Conservation (phyloP, 1,140 invertebrate species). For the Drosophila miranda region DNA sequence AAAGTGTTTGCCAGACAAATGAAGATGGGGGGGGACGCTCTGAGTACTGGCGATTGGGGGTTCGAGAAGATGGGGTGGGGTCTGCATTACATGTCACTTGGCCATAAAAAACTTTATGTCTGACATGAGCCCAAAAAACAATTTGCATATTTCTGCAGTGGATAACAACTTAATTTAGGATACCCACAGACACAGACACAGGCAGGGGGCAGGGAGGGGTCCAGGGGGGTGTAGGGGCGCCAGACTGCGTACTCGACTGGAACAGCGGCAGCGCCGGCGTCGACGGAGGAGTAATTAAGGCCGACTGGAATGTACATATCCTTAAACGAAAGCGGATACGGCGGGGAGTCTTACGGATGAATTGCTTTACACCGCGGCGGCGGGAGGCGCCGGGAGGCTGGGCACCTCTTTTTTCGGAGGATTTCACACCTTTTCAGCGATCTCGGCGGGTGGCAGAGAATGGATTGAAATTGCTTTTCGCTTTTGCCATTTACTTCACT, state of each 20-base stretch:
- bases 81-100: conserved; percentile 58
- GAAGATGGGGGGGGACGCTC: conserved; percentile 14
- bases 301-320: conserved; percentile 8
- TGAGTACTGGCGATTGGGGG: background rate
- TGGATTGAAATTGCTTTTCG: conserved; percentile 69
- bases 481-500: conserved; percentile 32
- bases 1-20: conserved; percentile 77
- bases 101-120: conserved; percentile 78
- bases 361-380: no score
- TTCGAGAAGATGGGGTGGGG: background rate
- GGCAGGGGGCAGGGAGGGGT: background rate
- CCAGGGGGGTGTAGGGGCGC: background rate
- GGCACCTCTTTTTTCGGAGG: background rate
- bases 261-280: conserved; percentile 3
- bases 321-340: conserved; percentile 12
- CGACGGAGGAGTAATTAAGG: conserved; percentile 38
- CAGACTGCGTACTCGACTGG: conserved; percentile 23
- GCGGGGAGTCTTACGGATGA: conserved; percentile 3
- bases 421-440: conserved; percentile 53
- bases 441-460: conserved; percentile 44
- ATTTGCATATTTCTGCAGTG: conserved; percentile 68
- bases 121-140: conserved; percentile 79
- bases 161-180: conserved; percentile 77
- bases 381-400: background rate
- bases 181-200: conserved; percentile 25